phyloP scores from a whole-genome alignment of 2,888 invertebrate species.

The Pseudoips prasinana region DNA sequence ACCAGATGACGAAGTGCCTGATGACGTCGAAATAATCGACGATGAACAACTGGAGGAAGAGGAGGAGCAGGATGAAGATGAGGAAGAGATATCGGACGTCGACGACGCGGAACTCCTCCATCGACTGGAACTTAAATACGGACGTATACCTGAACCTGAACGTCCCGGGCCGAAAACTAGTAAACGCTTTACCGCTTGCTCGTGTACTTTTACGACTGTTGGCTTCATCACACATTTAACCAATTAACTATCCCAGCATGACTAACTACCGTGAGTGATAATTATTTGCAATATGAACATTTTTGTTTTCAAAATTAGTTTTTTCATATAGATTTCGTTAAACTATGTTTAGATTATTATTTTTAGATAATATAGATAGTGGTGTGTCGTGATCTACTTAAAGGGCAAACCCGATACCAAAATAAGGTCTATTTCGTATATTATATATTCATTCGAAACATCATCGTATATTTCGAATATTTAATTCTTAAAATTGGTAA shows the following conservation, averaged over 20 bases:
- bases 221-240: constrained; percentile 51
- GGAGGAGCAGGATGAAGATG: constrained; percentile 72
- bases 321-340: no score
- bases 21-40: constrained; percentile 73
- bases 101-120: constrained; percentile 87
- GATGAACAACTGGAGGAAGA: constrained; percentile 76
- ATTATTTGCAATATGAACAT: constrained; percentile 11
- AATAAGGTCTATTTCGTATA: no score
- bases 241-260: constrained; percentile 57
- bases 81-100: constrained; percentile 83
- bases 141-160: constrained; percentile 83
- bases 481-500: no score
- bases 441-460: no score
- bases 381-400: no score
- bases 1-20: constrained; percentile 52
- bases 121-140: constrained; percentile 88
- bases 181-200: constrained; percentile 52
- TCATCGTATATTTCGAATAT: no score
- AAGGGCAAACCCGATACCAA: no score
- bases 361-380: no score
- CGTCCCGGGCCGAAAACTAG: constrained; percentile 70
- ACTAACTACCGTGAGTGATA: constrained; percentile 70
- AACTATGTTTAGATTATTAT: no score
- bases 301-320: constrained; percentile 1
- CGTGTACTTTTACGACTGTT: constrained; percentile 32